Percentiles rank a stretch among this genome's conserved stretches.
Evolutionary conservation across 2,113 vertebrate species (phyloP).

Genomic region (Indicator maculatus): DNA sequence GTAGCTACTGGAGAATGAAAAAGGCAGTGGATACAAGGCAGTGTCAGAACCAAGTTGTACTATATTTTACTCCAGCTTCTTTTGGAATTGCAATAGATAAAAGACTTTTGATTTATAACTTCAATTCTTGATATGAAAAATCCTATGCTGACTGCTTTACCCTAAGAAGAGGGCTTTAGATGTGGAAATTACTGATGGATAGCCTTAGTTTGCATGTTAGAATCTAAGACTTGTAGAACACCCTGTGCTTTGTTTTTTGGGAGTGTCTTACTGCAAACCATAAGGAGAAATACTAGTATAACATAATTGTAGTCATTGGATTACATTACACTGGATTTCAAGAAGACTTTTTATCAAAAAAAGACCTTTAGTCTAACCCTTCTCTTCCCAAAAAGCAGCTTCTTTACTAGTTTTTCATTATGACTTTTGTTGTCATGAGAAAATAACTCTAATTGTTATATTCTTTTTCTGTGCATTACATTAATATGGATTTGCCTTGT

Average conservation of each 20-base stretch:
- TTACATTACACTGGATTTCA: fast-evolving
- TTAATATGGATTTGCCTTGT: background rate
- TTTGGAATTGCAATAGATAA: background rate
- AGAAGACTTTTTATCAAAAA: background rate
- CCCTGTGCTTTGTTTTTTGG: background rate
- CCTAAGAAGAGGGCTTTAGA: background rate
- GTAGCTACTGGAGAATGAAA: background rate
- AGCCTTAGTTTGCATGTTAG: background rate
- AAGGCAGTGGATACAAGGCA: background rate
- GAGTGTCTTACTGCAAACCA: background rate
- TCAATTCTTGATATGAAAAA: background rate
- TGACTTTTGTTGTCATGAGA: background rate
- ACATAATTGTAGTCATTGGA: background rate
- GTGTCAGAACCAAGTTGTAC: background rate
- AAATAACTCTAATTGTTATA: background rate
- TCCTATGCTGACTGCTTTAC: background rate
- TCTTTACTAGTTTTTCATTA: background rate
- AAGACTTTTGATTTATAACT: background rate
- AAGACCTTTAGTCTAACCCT: background rate
- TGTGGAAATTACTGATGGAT: background rate
- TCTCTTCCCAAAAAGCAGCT: background rate
- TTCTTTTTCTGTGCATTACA: background rate
- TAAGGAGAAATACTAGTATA: background rate
- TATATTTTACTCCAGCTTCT: background rate
- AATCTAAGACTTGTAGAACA: background rate